Evolutionary conservation across 2,888 invertebrate genomes (phyloP), one percentile per base, ranked within the genome.

Genomic region (Latrodectus hesperus): DNA sequence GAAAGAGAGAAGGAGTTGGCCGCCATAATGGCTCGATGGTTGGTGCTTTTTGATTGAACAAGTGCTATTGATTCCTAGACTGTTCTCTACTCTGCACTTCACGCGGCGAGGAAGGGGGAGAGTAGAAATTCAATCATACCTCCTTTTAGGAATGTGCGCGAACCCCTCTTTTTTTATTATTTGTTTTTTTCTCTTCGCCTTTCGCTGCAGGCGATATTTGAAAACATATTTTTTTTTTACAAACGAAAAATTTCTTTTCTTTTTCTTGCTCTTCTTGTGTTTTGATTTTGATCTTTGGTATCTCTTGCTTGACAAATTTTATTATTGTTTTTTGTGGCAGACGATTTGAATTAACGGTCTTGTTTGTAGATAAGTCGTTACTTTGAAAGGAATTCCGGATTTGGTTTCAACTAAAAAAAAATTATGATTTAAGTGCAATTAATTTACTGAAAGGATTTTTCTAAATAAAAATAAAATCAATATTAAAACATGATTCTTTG

Each of bases 31-130:
- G 88, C 83, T 77, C 73, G 82, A 78, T 71, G 88, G 78, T 83
- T 68, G 83, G 83, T 84, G 88, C 88, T 88, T 88, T 88, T 83
- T 83, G 88, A 88, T 88, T 82, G 88, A 88, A 88, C 88, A 88
- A 88, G 88, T 88, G 88, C 88, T 84, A 88, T 88, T 84, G 88
- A 88, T 88, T 88, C 88, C 76, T 51, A 52, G 65, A 64, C 38
- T 75, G 38, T 38, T 38, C 38, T 38, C 38, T 75, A 70, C 71
- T 84, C 78, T 78, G 67, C 84, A 73, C 84, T 78, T 78, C 84
- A 84, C 84, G 65, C 78, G 55, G 51, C 9, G 51, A 49, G 38
- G 73, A 80, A 80, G 75, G 60, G 22, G 8, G 22, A 72, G 53
- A 14, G 55, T 70, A 75, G 60, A 75, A 75, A 78, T 78, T 78